These are phyloP conservation scores for Heterodera schachtii DNA, from an alignment of 1,140 invertebrate genomes.

Conservation along the genomic window DNA sequence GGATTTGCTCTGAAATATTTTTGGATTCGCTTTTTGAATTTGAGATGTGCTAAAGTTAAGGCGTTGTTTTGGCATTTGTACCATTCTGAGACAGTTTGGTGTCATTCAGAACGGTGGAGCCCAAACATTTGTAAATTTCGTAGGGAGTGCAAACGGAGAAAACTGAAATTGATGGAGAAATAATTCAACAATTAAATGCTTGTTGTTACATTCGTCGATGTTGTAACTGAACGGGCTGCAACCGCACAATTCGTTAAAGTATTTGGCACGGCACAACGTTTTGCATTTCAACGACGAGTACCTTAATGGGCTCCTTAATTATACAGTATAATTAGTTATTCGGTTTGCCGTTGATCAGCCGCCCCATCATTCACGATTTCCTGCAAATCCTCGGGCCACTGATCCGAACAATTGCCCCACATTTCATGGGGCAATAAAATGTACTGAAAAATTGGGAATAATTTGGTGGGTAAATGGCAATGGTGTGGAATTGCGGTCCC, in stretches of 20 bases:
- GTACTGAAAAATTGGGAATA: conserved; percentile 49
- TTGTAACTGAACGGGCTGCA: conserved; percentile 62
- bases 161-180: conserved; percentile 31
- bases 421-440: conserved; percentile 43
- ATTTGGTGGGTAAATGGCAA: too few species aligned
- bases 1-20: conserved; percentile 23
- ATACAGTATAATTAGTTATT: background rate
- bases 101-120: conserved; percentile 23
- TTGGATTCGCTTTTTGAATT: background rate
- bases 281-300: conserved; percentile 59
- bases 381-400: conserved; percentile 51
- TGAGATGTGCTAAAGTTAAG: background rate
- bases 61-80: background rate
- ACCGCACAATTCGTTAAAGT: conserved; percentile 57
- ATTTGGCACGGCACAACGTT: conserved; percentile 55
- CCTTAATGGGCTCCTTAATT: conserved; percentile 8
- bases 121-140: conserved; percentile 46
- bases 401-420: conserved; percentile 60
- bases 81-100: conserved; percentile 21
- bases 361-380: conserved; percentile 9
- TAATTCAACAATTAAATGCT: too few species aligned
- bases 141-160: conserved; percentile 50
- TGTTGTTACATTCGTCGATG: conserved; percentile 45
- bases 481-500: too few species aligned
- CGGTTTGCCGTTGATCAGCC: conserved; percentile 19